A percentile compares a stretch with the other conserved stretches of the same genome.
These are phyloP conservation scores for Baryphthengus martii DNA, from an alignment of 2,113 vertebrate genomes.

Conservation along the genomic window DNA sequence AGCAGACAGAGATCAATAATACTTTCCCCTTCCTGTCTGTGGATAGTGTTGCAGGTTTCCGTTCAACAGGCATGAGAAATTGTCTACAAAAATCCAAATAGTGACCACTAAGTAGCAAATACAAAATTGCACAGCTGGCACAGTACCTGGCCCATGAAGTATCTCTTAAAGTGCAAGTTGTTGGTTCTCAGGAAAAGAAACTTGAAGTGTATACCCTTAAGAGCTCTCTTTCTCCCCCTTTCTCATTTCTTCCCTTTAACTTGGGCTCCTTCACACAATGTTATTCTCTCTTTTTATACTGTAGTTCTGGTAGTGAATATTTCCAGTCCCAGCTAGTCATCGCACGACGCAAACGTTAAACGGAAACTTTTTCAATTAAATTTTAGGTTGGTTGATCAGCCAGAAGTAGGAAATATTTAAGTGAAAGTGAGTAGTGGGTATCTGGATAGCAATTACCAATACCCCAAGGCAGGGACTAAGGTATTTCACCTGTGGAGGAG, in stretches of 20 bases:
- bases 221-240: neutral
- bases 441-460: conserved; percentile 48
- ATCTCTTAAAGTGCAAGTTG: neutral
- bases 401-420: conserved; percentile 53
- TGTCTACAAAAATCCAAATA: conserved; percentile 10
- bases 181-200: conserved; percentile 34
- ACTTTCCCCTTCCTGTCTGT: conserved; percentile 6
- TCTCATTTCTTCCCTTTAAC: conserved; percentile 11
- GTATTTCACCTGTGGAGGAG: conserved; percentile 56
- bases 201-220: neutral
- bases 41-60: conserved; percentile 22
- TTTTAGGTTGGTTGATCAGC: conserved; percentile 45
- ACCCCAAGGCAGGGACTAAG: conserved; percentile 41
- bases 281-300: conserved; percentile 25
- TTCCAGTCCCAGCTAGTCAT: conserved; percentile 8
- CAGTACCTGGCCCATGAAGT: neutral
- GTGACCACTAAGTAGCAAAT: neutral
- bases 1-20: conserved; percentile 48
- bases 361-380: conserved; percentile 48
- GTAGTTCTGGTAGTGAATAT: neutral
- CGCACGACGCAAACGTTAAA: neutral
- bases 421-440: conserved; percentile 13
- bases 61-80: conserved; percentile 24
- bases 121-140: conserved; percentile 7
- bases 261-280: neutral